Conservation (phyloP, 2,113 vertebrate genomes). For the Cheirogaleus medius region DNA sequence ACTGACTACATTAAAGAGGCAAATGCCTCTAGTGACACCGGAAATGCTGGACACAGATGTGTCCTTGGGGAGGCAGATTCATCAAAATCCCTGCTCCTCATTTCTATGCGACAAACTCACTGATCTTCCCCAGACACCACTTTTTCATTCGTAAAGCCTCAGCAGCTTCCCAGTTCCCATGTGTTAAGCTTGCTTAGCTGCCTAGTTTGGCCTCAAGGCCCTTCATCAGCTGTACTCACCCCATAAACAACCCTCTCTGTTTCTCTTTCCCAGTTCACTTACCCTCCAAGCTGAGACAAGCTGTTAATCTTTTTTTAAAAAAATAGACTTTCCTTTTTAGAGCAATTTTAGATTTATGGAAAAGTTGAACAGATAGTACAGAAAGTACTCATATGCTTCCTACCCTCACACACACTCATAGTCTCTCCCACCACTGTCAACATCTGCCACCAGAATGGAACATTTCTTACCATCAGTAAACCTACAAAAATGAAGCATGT, state of each 20-base stretch:
- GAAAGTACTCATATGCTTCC: neutral
- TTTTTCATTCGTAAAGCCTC: neutral
- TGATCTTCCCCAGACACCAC: neutral
- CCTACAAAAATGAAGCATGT: neutral
- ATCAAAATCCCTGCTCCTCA: neutral
- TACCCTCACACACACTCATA: neutral
- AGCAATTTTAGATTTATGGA: neutral
- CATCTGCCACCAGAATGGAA: neutral
- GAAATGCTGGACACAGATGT: neutral
- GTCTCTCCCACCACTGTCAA: neutral
- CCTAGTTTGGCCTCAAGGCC: neutral
- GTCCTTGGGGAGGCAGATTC: neutral
- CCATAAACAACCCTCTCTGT: neutral
- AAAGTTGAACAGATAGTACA: neutral
- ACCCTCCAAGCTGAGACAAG: neutral
- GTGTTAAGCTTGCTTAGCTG: neutral
- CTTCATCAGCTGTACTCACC: neutral
- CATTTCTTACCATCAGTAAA: neutral
- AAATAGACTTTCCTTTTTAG: neutral
- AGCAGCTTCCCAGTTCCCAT: neutral
- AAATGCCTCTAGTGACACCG: neutral
- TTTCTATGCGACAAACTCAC: neutral
- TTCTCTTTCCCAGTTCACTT: neutral
- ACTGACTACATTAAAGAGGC: neutral
- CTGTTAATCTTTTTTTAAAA: neutral